Percentiles rank a stretch among this genome's conserved stretches.
Evolutionary conservation across 2,888 invertebrate species (phyloP).

Genomic region (Amaurobius ferox): DNA sequence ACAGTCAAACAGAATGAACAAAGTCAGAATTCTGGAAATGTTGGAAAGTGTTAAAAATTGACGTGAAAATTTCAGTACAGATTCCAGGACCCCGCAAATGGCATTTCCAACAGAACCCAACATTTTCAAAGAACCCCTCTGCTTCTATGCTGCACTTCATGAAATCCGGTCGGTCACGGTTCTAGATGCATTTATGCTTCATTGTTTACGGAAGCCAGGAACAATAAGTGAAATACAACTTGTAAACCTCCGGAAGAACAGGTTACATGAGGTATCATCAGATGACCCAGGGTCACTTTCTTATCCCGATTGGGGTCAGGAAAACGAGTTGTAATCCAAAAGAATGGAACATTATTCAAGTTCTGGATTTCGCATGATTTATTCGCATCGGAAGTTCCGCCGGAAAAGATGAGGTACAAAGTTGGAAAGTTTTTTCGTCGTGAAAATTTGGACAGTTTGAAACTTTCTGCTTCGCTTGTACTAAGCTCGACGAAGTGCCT

Average conservation of each 20-base stretch:
- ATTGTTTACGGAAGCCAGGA: no score
- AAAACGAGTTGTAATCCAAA: slow-evolving; percentile 22
- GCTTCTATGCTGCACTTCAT: no score
- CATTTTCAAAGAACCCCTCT: no score
- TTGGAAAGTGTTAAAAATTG: no score
- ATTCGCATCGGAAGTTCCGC: not conserved
- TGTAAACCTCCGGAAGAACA: not conserved
- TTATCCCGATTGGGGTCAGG: slow-evolving; percentile 29
- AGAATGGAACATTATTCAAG: not conserved
- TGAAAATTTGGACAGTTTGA: not conserved
- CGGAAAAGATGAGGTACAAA: not conserved
- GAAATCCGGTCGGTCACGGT: no score
- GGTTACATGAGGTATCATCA: slow-evolving; percentile 14
- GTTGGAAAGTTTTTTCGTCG: not conserved
- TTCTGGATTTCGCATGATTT: not conserved
- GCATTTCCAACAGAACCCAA: no score
- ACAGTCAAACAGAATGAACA: no score
- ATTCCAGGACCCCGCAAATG: no score
- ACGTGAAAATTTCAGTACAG: no score
- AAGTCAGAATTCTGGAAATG: no score
- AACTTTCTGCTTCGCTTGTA: not conserved
- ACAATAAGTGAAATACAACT: not conserved
- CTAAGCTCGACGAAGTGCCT: not conserved
- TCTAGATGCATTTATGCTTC: no score
- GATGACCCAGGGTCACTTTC: slow-evolving; percentile 56